A percentile compares a stretch with the other conserved stretches of the same genome.
phyloP scores from a whole-genome alignment of 2,888 invertebrate species.

The Onchidella celtica region DNA sequence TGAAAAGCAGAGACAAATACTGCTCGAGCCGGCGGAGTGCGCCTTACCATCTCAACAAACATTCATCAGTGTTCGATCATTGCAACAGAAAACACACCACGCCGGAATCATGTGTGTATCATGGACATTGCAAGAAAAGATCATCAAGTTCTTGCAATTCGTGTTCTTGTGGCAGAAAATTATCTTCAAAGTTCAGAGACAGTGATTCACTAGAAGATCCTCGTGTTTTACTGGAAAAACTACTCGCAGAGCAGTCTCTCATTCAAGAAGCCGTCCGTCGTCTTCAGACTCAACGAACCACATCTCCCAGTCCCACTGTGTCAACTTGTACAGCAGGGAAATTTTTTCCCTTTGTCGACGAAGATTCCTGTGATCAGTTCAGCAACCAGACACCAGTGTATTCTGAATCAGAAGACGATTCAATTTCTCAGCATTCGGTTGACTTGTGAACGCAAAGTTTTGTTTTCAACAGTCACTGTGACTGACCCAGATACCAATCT shows the following conservation, averaged over 20 bases:
- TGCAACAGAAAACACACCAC: slow-evolving; percentile 25
- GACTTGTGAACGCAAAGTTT: slow-evolving; percentile 22
- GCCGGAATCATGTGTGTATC: slow-evolving; percentile 25
- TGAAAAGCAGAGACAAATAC: slow-evolving; percentile 51
- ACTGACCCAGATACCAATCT: background rate
- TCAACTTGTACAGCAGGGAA: background rate
- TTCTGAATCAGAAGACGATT: slow-evolving; percentile 43
- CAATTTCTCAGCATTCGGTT: slow-evolving; percentile 37
- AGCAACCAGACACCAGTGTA: slow-evolving; percentile 32
- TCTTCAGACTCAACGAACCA: slow-evolving; percentile 30
- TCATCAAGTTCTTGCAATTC: background rate
- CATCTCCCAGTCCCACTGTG: background rate
- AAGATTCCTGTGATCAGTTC: slow-evolving; percentile 39
- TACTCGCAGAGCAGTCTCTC: slow-evolving; percentile 51
- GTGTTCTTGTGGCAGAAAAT: slow-evolving; percentile 17
- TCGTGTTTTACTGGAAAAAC: slow-evolving; percentile 45
- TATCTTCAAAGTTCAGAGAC: slow-evolving; percentile 14
- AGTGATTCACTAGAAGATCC: slow-evolving; percentile 26
- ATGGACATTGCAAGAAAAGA: background rate
- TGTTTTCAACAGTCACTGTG: background rate
- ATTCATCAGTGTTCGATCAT: background rate
- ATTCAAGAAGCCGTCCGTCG: slow-evolving; percentile 55
- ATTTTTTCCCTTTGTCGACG: slow-evolving; percentile 28
- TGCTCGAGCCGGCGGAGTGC: slow-evolving; percentile 41
- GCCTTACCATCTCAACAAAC: slow-evolving; percentile 28